Conservation (phyloP, 2,113 vertebrate genomes). For the Megatriorchis doriae region DNA sequence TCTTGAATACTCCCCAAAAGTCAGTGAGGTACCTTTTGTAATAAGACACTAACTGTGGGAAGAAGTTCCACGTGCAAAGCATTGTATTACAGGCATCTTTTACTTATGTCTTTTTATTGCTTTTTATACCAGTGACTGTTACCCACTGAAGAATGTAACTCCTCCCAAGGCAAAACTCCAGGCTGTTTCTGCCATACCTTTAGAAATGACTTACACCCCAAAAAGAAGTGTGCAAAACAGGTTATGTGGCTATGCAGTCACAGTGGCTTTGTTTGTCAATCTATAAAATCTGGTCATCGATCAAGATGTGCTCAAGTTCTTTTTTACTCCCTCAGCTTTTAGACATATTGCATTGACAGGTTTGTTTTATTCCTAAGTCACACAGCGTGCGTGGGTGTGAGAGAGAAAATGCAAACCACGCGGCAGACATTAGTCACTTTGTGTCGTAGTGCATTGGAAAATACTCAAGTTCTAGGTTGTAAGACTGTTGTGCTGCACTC, state of each 20-base stretch:
- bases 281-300: neutral
- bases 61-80: neutral
- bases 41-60: neutral
- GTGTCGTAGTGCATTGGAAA: neutral
- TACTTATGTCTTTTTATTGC: neutral
- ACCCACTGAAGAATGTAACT: neutral
- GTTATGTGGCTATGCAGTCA: neutral
- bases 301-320: neutral
- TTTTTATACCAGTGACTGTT: neutral
- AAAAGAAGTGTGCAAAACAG: neutral
- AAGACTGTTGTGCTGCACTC: neutral
- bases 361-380: neutral
- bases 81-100: neutral
- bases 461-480: neutral
- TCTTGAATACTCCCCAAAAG: neutral
- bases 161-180: neutral
- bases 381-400: neutral
- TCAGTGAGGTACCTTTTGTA: neutral
- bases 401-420: constrained; percentile 1
- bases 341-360: neutral
- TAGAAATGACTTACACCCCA: neutral
- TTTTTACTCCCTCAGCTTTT: neutral
- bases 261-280: neutral
- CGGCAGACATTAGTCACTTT: constrained; percentile 47
- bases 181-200: neutral